Evolutionary conservation across 2,113 vertebrate genomes (phyloP).

Genomic region (Aphelocoma coerulescens): DNA sequence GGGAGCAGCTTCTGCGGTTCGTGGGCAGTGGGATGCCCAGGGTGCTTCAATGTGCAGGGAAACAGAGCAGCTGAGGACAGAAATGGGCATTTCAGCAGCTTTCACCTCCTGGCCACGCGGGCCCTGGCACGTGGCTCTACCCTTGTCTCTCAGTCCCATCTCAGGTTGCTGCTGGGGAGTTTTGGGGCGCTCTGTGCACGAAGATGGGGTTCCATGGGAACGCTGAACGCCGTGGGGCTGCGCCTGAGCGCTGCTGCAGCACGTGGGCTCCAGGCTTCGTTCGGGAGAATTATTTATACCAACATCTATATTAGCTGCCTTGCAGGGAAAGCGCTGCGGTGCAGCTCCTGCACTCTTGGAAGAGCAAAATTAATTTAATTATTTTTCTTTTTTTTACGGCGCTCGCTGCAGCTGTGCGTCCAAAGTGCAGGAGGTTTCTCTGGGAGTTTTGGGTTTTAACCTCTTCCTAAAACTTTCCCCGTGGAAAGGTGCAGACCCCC

Average conservation of each 20-base stretch:
- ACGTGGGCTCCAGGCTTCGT: neutral
- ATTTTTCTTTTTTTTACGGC: too few relatives aligned
- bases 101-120: neutral
- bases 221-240: neutral
- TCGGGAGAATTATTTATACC: neutral
- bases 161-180: neutral
- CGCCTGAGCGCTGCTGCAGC: neutral
- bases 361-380: neutral
- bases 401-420: fast-evolving
- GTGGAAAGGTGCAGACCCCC: neutral
- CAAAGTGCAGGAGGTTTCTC: neutral
- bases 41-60: neutral
- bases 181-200: neutral
- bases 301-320: neutral
- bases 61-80: neutral
- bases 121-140: neutral
- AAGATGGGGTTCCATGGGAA: neutral
- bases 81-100: neutral
- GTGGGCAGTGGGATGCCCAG: neutral
- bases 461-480: neutral
- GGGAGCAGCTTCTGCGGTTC: neutral
- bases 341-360: neutral
- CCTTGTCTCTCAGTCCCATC: neutral
- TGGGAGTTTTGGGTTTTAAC: neutral
- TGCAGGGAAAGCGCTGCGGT: neutral